phyloP scores from a whole-genome alignment of 1,140 invertebrate species.

The Chrysomallon squamiferum region DNA sequence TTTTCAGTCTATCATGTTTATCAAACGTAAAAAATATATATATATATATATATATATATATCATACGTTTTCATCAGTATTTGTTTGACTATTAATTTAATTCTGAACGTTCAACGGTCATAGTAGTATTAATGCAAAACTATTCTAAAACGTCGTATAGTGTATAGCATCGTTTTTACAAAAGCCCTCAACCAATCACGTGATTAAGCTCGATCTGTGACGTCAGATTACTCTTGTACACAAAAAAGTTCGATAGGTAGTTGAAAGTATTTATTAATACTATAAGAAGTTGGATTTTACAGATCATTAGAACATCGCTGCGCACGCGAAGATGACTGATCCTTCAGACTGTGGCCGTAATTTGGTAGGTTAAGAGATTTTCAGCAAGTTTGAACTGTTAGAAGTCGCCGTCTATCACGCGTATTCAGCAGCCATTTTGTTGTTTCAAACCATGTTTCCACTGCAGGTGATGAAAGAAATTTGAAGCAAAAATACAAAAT shows the following conservation, averaged over 20 bases:
- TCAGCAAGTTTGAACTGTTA: constrained; percentile 7
- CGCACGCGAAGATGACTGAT: constrained; percentile 42
- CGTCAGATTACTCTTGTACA: constrained; percentile 33
- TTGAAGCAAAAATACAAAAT: constrained; percentile 2
- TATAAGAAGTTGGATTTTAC: constrained; percentile 17
- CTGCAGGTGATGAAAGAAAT: constrained; percentile 12
- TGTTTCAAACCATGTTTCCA: constrained; percentile 13
- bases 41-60: too few relatives aligned
- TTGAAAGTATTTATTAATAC: constrained; percentile 19
- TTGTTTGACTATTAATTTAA: too few relatives aligned
- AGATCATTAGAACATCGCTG: constrained; percentile 16
- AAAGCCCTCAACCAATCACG: constrained; percentile 20
- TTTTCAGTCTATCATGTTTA: too few relatives aligned
- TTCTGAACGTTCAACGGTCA: too few relatives aligned
- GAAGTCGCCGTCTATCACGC: constrained; percentile 13
- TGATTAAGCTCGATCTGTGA: constrained; percentile 27
- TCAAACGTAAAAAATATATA: too few relatives aligned
- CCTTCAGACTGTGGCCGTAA: constrained; percentile 45
- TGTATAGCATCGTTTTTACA: too few relatives aligned
- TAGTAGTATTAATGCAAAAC: too few relatives aligned
- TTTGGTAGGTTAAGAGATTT: constrained; percentile 48
- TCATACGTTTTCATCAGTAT: too few relatives aligned
- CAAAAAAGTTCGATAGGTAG: constrained; percentile 27
- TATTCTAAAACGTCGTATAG: too few relatives aligned
- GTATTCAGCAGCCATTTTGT: constrained; percentile 39